Evolutionary conservation across 2,888 invertebrate genomes (phyloP), one percentile per base, ranked within the genome.

Genomic region (Drosophila paracracens): DNA sequence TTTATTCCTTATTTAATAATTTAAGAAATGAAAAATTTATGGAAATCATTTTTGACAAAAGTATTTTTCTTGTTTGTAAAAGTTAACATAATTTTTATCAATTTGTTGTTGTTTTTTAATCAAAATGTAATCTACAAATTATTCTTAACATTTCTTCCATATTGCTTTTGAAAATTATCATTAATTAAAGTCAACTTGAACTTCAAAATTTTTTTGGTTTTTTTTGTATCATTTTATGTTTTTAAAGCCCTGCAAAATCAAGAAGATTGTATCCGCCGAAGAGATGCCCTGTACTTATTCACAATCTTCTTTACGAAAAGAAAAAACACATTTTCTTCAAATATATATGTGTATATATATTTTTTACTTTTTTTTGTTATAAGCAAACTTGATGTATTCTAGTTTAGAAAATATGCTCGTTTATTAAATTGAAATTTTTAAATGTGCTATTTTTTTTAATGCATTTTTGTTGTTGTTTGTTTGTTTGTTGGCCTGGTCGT

Each of bases 361-460:
- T 8, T 38, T 7, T 18, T 7, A 8, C 11, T 5, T 40, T n/a
- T 25, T 25, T 16, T 4, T 46, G 21, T 7, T 25, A 46, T 46
- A 16, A 25, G 16, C 46, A 25, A 46, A 25, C 25, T 46, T 46
- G 7, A 8, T 8, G 8, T 25, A 16, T 31, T 52, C 25, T 21
- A 25, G 46, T 67, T 60, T 43, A 57, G 46, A 73, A 67, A 66
- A 54, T 71, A 61, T 73, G 77, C 63, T 57, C 38, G 46, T 70
- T 76, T 66, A 63, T 76, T 75, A 16, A 31, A 21, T 38, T 48
- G 10, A 21, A 21, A 21, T 21, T 21, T n/a, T 18, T 21, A 16
- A 35, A 43, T 31, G 16, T 33, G 10, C 4, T 16, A 16, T 13
- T 53, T 50, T 40, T 18, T 21, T 18, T 11, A 35, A 58, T 36